Evolutionary conservation across 1,140 invertebrate genomes (phyloP).

Genomic region (Rhagoletis zephyria): DNA sequence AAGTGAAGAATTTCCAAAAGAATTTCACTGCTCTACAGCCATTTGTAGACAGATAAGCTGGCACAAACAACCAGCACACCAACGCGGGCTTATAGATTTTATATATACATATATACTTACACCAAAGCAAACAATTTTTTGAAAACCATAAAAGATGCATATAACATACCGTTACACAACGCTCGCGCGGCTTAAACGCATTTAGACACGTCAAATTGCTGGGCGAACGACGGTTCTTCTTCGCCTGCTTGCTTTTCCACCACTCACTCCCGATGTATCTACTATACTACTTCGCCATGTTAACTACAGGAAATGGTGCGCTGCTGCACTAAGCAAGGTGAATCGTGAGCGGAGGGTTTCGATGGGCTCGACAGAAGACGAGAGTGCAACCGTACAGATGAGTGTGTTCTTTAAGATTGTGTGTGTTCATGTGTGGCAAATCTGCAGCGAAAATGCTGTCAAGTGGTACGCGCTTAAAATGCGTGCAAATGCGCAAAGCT

Average conservation of each 20-base stretch:
- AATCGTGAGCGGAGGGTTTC: not conserved
- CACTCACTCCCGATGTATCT: too few relatives aligned
- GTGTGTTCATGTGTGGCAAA: not conserved
- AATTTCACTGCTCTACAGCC: too few relatives aligned
- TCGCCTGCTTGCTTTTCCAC: not conserved
- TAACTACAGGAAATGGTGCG: not conserved
- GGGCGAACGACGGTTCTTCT: not conserved
- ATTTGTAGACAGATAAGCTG: too few relatives aligned
- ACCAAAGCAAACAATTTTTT: not conserved
- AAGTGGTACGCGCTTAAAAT: constrained; percentile 23
- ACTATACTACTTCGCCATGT: not conserved
- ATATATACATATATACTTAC: not conserved
- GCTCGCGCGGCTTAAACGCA: constrained; percentile 3
- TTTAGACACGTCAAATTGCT: constrained; percentile 20
- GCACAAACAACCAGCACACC: too few relatives aligned
- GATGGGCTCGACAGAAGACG: not conserved
- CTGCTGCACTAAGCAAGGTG: not conserved
- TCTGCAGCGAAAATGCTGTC: not conserved
- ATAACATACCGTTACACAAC: not conserved
- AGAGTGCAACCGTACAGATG: not conserved
- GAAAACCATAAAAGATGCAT: not conserved
- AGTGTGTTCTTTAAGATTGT: not conserved
- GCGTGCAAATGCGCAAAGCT: constrained; percentile 33
- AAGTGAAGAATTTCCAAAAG: too few relatives aligned
- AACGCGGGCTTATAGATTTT: too few relatives aligned